Evolutionary conservation across 2,113 vertebrate species (phyloP).

Genomic region (Spea bombifrons): DNA sequence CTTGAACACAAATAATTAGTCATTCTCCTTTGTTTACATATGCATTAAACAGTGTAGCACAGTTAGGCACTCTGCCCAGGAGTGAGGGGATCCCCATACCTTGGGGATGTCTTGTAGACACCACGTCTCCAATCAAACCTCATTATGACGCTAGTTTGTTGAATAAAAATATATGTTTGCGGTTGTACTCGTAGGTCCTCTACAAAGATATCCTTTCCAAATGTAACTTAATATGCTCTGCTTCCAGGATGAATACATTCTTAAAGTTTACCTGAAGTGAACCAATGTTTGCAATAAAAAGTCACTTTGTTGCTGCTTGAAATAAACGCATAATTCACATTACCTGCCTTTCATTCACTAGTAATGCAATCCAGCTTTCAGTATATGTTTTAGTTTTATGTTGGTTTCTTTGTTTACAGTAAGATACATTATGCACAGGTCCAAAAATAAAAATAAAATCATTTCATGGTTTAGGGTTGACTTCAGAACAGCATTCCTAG

Average conservation of each 20-base stretch:
- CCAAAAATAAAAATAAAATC: conserved; percentile 42
- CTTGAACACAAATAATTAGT: conserved; percentile 48
- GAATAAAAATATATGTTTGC: conserved; percentile 74
- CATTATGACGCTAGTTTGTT: conserved; percentile 82
- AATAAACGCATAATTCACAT: conserved; percentile 58
- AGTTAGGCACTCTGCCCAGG: conserved; percentile 65
- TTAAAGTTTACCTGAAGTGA: conserved; percentile 55
- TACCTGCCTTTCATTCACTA: conserved; percentile 56
- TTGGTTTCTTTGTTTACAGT: conserved; percentile 52
- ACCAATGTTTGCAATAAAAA: conserved; percentile 56
- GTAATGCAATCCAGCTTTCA: conserved; percentile 60
- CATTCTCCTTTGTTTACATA: conserved; percentile 66
- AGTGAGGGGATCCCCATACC: conserved; percentile 73
- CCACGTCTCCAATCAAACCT: conserved; percentile 82
- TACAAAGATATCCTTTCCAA: conserved; percentile 61
- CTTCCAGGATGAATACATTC: conserved; percentile 60
- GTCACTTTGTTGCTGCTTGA: conserved; percentile 54
- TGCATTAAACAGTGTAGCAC: conserved; percentile 66
- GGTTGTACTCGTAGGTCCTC: conserved; percentile 80
- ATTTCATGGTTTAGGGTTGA: background rate
- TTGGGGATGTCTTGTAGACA: conserved; percentile 76
- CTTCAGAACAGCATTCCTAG: background rate
- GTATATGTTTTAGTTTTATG: conserved; percentile 56
- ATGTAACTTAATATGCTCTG: conserved; percentile 57
- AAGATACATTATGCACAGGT: conserved; percentile 41